A percentile compares a stretch with the other conserved stretches of the same genome.
Conservation (phyloP, 2,797 vertebrate genomes). For the Pseudomugil tenellus region DNA sequence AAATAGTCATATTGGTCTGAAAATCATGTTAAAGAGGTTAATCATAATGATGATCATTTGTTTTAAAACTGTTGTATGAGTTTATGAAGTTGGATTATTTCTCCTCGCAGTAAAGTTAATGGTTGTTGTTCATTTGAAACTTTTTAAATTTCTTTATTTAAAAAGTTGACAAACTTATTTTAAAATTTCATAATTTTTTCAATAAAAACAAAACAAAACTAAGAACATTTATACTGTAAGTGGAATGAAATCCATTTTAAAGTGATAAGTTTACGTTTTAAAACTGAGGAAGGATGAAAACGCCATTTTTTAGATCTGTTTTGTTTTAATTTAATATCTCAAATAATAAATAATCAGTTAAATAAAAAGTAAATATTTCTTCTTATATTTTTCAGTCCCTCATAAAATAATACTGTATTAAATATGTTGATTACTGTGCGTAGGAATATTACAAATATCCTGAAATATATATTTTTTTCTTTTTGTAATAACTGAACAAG, state of each 20-base stretch:
- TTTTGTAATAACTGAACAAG: not conserved
- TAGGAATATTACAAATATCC: no score
- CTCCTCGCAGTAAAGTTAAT: not conserved
- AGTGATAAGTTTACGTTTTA: not conserved
- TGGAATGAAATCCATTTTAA: not conserved
- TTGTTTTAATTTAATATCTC: not conserved
- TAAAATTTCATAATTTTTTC: no score
- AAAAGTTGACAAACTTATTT: no score
- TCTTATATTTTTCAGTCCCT: not conserved
- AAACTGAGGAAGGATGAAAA: not conserved
- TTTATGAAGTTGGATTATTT: not conserved
- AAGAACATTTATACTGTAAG: not conserved
- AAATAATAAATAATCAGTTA: not conserved
- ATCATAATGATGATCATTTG: not conserved
- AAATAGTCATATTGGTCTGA: no score
- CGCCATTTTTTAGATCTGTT: not conserved
- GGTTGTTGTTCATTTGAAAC: not conserved
- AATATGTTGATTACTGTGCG: no score
- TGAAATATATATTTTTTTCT: not conserved
- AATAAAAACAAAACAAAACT: no score
- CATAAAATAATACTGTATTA: not conserved
- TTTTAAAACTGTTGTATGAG: not conserved
- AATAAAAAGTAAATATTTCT: not conserved
- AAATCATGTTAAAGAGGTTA: not conserved
- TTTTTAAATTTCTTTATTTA: no score